Conservation (phyloP, 2,113 vertebrate genomes). For the Cyanoramphus novaezelandiae region DNA sequence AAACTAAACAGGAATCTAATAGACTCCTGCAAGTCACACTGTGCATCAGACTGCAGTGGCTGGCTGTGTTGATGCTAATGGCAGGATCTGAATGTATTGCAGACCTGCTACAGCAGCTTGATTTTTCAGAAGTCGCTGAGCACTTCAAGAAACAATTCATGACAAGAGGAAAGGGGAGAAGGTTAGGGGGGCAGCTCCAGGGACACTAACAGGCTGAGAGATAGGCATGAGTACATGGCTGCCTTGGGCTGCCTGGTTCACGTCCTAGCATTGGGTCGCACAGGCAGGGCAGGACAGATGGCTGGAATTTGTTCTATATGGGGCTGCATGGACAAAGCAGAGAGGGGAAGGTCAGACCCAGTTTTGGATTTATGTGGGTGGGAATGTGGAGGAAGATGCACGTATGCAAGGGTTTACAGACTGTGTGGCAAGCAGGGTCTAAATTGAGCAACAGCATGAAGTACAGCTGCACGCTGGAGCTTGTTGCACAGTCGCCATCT, state of each 20-base stretch:
- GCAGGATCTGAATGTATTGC: neutral
- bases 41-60: neutral
- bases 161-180: neutral
- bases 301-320: neutral
- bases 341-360: neutral
- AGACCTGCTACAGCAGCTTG: neutral
- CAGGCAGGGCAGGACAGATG: neutral
- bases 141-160: neutral
- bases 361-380: slow-evolving; percentile 40
- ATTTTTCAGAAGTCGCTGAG: neutral
- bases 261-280: neutral
- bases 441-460: neutral
- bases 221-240: neutral
- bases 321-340: neutral
- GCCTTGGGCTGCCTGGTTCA: neutral
- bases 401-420: neutral
- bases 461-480: neutral
- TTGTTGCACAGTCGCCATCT: accelerated
- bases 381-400: neutral
- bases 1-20: neutral
- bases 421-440: neutral
- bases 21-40: neutral
- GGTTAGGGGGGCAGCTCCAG: neutral
- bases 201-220: neutral
- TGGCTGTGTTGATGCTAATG: neutral